Base-by-base conservation (phyloP, 2,797 vertebrate genomes). In the Manis javanica region DNA sequence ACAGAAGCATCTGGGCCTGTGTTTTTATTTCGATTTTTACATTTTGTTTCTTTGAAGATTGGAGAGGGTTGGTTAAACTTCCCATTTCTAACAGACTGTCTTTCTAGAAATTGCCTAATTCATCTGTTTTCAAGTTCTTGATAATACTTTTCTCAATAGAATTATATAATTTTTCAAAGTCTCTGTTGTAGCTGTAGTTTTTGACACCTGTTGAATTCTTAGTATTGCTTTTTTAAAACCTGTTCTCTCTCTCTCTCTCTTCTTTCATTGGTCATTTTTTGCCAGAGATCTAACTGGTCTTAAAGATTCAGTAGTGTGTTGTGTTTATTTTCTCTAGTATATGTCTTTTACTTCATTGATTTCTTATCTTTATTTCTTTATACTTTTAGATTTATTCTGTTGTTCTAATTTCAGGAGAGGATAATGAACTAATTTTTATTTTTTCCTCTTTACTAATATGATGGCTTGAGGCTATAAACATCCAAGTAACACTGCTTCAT, bases 351-450 rank as follows among this genome's bases (percentile, higher is more conserved):
- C 4, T 61, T 93, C 23, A 72, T 74, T 90, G 53, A 49, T 68
- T 69, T 83, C 42, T 37, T 87, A 29, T n/a, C 16, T 46, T 63
- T 57, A 57, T 89, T 82, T 92, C n/a, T 69, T 64, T 64, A 15
- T 49, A 13, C 19, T 31, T 74, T 66, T 61, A 68, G 39, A 21
- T 59, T 87, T 71, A 61, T 83, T 69, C 18, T 49, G 0, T 68
- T 37, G 24, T 87, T 77, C 77, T 94, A 63, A 42, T 75, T 82
- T 87, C 55, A 91, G 83, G n/a, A 71, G 53, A 63, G 16, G n/a
- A 39, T 71, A 13, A 29, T 68, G 83, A 63, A 21, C 61, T 51
- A 61, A 72, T 69, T 84, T 69, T 21, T 29, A 29, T 31, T 63
- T 87, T 90, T 69, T 57, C 16, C 34, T 87, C 37, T 64, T 75